Percentiles rank a stretch among this genome's conserved stretches.
These are phyloP conservation scores for Leptinotarsa undecemlineata DNA, from an alignment of 1,140 invertebrate species.

Conservation along the genomic window DNA sequence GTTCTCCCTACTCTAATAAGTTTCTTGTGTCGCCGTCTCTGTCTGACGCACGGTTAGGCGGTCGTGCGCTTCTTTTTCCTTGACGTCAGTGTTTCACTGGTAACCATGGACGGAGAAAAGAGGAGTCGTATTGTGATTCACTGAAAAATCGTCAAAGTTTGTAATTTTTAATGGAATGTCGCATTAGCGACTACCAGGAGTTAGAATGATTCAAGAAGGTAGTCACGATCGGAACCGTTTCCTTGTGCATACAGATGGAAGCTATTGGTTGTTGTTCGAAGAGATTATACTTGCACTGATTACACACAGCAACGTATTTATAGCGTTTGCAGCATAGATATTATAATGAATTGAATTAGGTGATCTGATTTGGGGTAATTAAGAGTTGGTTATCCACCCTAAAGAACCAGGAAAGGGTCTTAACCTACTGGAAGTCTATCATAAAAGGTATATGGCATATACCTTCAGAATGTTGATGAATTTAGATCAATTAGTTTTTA, in stretches of 20 bases:
- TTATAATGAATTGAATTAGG: too few species aligned
- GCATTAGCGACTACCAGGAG: conserved; percentile 21
- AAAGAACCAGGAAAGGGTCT: too few species aligned
- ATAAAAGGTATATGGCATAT: too few species aligned
- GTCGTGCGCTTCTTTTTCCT: conserved; percentile 39
- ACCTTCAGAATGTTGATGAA: too few species aligned
- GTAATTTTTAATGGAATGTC: conserved; percentile 27
- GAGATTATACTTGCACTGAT: too few species aligned
- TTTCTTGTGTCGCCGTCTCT: conserved; percentile 47
- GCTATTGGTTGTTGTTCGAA: too few species aligned
- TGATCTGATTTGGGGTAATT: too few species aligned
- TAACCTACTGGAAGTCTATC: too few species aligned
- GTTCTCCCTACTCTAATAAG: conserved; percentile 53
- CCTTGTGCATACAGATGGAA: neutral
- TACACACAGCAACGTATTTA: too few species aligned
- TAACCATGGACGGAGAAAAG: conserved; percentile 23
- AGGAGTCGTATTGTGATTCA: conserved; percentile 21
- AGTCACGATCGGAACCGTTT: conserved; percentile 13
- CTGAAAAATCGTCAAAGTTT: conserved; percentile 22
- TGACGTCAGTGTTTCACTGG: conserved; percentile 54
- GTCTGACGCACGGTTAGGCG: conserved; percentile 25
- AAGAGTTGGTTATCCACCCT: too few species aligned
- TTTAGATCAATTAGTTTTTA: too few species aligned
- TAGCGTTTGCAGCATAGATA: too few species aligned
- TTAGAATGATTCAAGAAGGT: conserved; percentile 22